Conservation (phyloP, 23 tunicate genomes). For the Ascidia mentula region DNA sequence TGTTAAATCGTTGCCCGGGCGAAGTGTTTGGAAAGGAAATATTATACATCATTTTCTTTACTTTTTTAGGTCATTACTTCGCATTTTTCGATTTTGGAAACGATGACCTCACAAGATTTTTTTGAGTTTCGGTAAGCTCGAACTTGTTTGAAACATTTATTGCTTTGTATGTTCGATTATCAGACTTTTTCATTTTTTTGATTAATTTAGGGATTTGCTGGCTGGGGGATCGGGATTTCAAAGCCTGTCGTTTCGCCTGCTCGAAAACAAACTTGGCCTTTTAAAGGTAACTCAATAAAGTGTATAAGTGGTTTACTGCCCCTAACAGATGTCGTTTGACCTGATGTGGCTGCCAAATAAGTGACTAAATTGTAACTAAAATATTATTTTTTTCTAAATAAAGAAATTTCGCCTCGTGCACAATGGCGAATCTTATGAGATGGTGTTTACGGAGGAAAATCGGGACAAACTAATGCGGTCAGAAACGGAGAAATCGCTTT, state of each 20-base stretch:
- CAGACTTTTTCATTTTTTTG: neutral
- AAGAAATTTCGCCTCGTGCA: constrained; percentile 65
- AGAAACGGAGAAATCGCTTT: constrained; percentile 47
- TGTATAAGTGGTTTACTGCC: too few relatives aligned
- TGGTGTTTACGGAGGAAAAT: constrained; percentile 58
- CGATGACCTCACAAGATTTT: constrained; percentile 88
- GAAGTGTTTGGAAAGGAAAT: too few relatives aligned
- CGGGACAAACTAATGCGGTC: constrained; percentile 24
- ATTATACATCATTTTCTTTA: too few relatives aligned
- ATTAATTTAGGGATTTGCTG: constrained; percentile 27
- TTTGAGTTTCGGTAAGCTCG: constrained; percentile 70
- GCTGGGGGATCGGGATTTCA: constrained; percentile 82
- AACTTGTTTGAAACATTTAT: neutral
- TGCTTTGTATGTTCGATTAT: too few relatives aligned
- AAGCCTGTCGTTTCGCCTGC: constrained; percentile 77
- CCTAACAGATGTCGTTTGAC: too few relatives aligned
- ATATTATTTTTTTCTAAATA: neutral
- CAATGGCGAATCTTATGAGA: constrained; percentile 45
- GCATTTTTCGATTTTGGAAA: constrained; percentile 79
- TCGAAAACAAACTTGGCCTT: constrained; percentile 78
- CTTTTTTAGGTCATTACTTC: constrained; percentile 39
- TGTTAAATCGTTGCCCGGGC: neutral
- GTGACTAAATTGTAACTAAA: too few relatives aligned
- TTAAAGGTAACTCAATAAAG: constrained; percentile 63
- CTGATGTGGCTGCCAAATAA: too few relatives aligned